Base-by-base conservation (phyloP, 2,113 vertebrate species). In the Vidua chalybeata region DNA sequence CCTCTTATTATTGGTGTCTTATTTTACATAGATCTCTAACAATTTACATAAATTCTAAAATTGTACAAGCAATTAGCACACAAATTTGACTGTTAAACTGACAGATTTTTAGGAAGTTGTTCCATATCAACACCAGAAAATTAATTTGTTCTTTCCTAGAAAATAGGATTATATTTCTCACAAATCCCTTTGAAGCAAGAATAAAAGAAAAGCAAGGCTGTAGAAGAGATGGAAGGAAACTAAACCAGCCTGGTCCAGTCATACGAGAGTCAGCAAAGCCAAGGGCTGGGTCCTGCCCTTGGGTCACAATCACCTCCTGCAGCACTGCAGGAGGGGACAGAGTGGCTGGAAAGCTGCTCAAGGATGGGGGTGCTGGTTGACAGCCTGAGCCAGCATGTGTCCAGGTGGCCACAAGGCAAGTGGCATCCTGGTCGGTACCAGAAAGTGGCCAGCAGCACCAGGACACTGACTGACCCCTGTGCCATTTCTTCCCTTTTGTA, bases 221-320 rank as follows among this genome's bases (percentile, higher is more conserved):
- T 48, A 81, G 63, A 39, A 56, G 17, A 68, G 64, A 58, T 49
- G 43, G 43, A 39, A 58, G n/a, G n/a, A 49, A 68, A 39, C 52
- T 18, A 39, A 27, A 49, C 6, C 0, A 2, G 43, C 28, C 43
- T 33, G 22, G 28, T 48, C 13, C 43, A 39, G 3, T 39, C 0
- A 1, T 17, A 13, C 27, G 52, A 49, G n/a, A n/a, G 23, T 58
- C 43, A 81, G 23, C n/a, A 81, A 69, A 17, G 54, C 23, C 28
- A 17, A 58, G 43, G 18, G 43, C 22, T 0, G 3, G 43, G n/a
- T 27, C 17, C 54, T 69, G 43, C 35, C 33, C 64, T 59, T 59
- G 43, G 35, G 64, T 69, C 54, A 33, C 52, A 6, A 10, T 48
- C n/a, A 48, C 52, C 52, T 39, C 30, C 43, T 68, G 52, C 45